A percentile compares a stretch with the other conserved stretches of the same genome.
phyloP scores from a whole-genome alignment of 2,797 vertebrate genomes.

The Falco peregrinus region DNA sequence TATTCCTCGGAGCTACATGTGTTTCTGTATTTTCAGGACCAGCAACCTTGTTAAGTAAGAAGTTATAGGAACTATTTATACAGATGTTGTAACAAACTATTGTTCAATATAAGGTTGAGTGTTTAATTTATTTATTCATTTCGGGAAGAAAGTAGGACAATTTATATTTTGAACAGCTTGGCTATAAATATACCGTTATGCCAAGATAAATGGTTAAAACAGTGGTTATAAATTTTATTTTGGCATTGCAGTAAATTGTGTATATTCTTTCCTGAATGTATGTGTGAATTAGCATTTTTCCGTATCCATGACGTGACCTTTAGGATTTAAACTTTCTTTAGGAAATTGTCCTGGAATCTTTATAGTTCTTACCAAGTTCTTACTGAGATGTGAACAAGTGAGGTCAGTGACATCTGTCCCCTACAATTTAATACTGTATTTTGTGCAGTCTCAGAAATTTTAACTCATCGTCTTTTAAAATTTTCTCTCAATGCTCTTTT shows the following conservation, averaged over 20 bases:
- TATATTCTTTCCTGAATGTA: slow-evolving; percentile 11
- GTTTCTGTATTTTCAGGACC: slow-evolving; percentile 41
- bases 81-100: neutral
- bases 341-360: neutral
- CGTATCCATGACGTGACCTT: slow-evolving; percentile 32
- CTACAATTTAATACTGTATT: neutral
- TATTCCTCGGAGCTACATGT: slow-evolving; percentile 31
- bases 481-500: neutral
- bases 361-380: neutral
- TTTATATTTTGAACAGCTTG: slow-evolving; percentile 29
- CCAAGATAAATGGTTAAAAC: slow-evolving; percentile 37
- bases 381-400: neutral
- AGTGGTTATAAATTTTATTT: slow-evolving; percentile 26
- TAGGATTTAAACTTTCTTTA: slow-evolving; percentile 16
- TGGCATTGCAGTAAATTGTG: slow-evolving; percentile 26
- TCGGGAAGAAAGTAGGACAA: neutral
- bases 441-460: neutral
- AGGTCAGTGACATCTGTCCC: neutral
- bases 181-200: neutral
- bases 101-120: neutral
- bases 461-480: neutral
- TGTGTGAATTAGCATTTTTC: slow-evolving; percentile 34
- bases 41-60: slow-evolving; percentile 41
- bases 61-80: neutral
- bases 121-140: slow-evolving; percentile 40